phyloP scores from a whole-genome alignment of 2,888 invertebrate species.

The Chrysodeixis includens region DNA sequence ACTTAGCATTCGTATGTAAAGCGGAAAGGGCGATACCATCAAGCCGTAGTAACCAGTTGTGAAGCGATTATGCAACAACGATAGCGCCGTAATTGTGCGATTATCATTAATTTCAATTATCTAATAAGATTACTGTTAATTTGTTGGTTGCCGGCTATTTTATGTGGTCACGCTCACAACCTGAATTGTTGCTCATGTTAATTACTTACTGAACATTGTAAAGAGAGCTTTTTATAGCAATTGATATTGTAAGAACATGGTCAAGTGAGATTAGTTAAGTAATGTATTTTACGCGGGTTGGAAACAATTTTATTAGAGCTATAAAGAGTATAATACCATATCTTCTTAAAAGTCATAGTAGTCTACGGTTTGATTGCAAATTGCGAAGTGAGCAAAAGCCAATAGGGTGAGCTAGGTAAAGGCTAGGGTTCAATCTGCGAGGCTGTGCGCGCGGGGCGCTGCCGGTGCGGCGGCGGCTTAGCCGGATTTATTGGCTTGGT shows the following conservation, averaged over 20 bases:
- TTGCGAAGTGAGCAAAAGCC: neutral
- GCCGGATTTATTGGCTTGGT: slow-evolving; percentile 4
- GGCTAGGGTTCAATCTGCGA: neutral
- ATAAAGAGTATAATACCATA: neutral
- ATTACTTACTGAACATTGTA: slow-evolving; percentile 12
- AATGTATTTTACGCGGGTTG: neutral
- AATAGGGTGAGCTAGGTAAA: neutral
- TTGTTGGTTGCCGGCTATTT: slow-evolving; percentile 23
- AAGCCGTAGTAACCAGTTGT: slow-evolving; percentile 43
- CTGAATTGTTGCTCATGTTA: neutral
- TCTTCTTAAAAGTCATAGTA: neutral
- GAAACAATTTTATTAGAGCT: neutral
- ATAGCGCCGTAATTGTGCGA: slow-evolving; percentile 47
- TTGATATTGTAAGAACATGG: neutral
- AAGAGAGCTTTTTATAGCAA: neutral
- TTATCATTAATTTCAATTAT: slow-evolving; percentile 60
- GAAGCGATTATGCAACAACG: slow-evolving; percentile 28
- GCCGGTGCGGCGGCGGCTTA: neutral
- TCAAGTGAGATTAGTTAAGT: neutral
- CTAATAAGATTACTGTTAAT: slow-evolving; percentile 48
- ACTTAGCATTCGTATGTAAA: slow-evolving; percentile 44
- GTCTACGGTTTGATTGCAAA: neutral
- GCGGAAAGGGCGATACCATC: slow-evolving; percentile 15
- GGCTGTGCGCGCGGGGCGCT: neutral
- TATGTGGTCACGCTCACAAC: slow-evolving; percentile 13